phyloP scores from a whole-genome alignment of 2,113 vertebrate genomes.

The Macquaria australasica region DNA sequence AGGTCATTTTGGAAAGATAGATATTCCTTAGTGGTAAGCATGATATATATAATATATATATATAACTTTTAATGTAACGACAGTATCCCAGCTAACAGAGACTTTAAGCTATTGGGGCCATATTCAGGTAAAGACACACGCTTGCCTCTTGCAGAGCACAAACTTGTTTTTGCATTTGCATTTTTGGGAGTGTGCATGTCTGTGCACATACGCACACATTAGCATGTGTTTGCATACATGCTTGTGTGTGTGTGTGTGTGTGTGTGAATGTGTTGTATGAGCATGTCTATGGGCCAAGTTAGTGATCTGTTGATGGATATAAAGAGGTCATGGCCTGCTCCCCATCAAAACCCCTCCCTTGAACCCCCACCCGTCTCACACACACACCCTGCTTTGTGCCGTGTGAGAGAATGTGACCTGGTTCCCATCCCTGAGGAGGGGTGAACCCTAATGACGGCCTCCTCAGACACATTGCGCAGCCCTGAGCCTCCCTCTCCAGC shows the following conservation, averaged over 20 bases:
- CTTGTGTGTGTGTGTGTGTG: constrained; percentile 58
- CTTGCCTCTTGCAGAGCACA: constrained; percentile 22
- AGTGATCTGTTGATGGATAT: constrained; percentile 87
- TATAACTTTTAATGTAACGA: constrained; percentile 1
- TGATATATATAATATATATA: too few species aligned
- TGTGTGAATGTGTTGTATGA: constrained; percentile 68
- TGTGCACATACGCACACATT: constrained; percentile 51
- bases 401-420: constrained; percentile 87
- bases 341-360: constrained; percentile 79
- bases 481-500: constrained; percentile 79
- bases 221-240: constrained; percentile 66
- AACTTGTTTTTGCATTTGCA: constrained; percentile 50
- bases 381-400: constrained; percentile 85
- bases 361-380: constrained; percentile 73
- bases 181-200: constrained; percentile 35
- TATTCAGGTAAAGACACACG: constrained; percentile 9
- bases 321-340: constrained; percentile 87
- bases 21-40: neutral
- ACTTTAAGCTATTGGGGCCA: neutral
- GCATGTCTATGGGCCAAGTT: constrained; percentile 78
- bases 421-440: constrained; percentile 87
- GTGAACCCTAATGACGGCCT: constrained; percentile 82
- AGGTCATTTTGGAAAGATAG: neutral
- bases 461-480: constrained; percentile 79
- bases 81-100: neutral